Conservation (phyloP, 2,888 invertebrate species). For the Drosophila prolongata region DNA sequence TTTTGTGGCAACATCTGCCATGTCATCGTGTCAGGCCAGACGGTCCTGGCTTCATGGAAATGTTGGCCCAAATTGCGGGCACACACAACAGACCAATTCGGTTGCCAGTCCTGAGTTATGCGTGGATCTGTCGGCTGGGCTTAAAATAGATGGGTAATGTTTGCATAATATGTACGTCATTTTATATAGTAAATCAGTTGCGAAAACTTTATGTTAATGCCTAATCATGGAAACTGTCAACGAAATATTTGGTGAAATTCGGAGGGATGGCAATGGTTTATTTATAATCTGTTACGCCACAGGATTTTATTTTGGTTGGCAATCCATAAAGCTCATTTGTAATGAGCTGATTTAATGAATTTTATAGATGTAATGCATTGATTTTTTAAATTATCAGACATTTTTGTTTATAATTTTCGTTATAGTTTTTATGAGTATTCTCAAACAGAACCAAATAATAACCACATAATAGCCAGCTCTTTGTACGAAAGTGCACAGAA, state of each 20-base stretch:
- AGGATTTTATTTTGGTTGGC: no score
- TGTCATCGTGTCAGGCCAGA: conserved; percentile 24
- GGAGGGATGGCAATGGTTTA: background rate
- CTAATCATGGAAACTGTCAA: conserved; percentile 28
- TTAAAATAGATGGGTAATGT: conserved; percentile 17
- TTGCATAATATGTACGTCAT: conserved; percentile 30
- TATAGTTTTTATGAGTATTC: no score
- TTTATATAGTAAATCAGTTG: conserved; percentile 25
- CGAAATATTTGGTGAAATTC: conserved; percentile 7
- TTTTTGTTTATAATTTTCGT: no score
- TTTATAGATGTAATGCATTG: background rate
- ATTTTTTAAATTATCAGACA: background rate
- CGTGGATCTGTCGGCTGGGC: conserved; percentile 22
- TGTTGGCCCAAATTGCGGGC: conserved; percentile 32
- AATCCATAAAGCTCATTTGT: background rate
- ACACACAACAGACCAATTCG: conserved; percentile 28
- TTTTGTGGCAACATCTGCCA: conserved; percentile 26
- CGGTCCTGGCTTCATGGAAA: conserved; percentile 30
- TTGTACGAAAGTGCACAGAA: no score
- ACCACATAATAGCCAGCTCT: no score
- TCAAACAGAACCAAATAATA: no score
- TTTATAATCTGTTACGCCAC: background rate
- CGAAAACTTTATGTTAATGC: conserved; percentile 33
- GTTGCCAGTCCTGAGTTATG: conserved; percentile 25
- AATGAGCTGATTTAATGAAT: background rate